Base-by-base conservation (phyloP, 2,888 invertebrate genomes). In the Andrena chrysosceles region DNA sequence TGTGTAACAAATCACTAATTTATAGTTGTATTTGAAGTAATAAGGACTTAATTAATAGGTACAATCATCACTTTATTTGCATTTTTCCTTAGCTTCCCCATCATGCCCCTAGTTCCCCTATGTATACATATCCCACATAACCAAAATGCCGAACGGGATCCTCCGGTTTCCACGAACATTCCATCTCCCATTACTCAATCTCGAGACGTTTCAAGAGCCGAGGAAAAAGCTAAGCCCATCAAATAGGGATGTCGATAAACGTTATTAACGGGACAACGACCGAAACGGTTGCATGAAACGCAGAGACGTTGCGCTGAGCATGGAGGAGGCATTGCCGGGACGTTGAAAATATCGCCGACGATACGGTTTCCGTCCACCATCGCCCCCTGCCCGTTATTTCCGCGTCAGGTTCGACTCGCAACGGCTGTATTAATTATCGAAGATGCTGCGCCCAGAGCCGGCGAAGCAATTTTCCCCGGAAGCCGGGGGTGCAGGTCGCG, bases 341-440 rank as follows among this genome's bases (percentile, higher is more conserved):
- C 63, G 70, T 13, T 23, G 66, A 80, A 80, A 77, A 77, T 80
- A 81, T 60, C 23, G 52, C 33, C 72, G 68, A 79, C 72, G 72
- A 81, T 78, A 81, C 72, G 64, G 48, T 69, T 54, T 26, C 35
- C 35, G 54, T n/a, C n/a, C 69, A 42, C n/a, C n/a, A 62, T 20
- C 67, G 56, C 26, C 56, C 23, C 60, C 52, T 59, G 69, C 75
- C 77, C 73, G 79, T 85, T 85, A 85, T 81, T 87, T 84, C 75
- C 76, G 52, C 79, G 77, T 87, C 84, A 80, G 79, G 49, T 76
- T 73, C 73, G 81, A 82, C 71, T 70, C 66, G 67, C 48, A 75
- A 62, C 77, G 73, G 71, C 49, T 62, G 77, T 78, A 83, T 85
- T 86, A 87, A 87, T 87, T 88, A 88, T 86, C 86, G 86, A 88